Conservation (phyloP, 2,797 vertebrate species). For the Tragopan temminckii region DNA sequence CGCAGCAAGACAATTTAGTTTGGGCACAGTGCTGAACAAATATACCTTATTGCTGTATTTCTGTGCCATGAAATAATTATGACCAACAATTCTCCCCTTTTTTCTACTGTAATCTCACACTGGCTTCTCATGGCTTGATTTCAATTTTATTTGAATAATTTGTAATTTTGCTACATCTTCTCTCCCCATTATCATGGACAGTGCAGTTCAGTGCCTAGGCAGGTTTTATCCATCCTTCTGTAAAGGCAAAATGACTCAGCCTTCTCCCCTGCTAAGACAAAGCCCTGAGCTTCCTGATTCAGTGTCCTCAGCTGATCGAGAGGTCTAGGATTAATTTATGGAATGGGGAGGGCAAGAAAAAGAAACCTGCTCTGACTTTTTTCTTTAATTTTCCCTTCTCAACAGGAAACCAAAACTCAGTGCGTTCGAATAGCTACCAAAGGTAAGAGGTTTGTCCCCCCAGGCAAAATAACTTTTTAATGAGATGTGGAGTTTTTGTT, state of each 20-base stretch:
- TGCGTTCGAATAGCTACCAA: constrained; percentile 98
- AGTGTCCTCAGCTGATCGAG: not conserved
- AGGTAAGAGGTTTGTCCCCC: constrained; percentile 86
- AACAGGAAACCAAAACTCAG: constrained; percentile 97
- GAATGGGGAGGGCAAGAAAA: not conserved
- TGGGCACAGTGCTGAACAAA: not conserved
- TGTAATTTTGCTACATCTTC: not conserved
- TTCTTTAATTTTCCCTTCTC: constrained; percentile 64
- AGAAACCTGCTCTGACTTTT: constrained; percentile 36
- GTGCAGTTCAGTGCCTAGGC: not conserved
- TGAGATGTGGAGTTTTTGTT: constrained; percentile 46
- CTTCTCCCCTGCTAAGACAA: not conserved
- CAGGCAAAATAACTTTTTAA: constrained; percentile 32
- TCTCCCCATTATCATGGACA: not conserved
- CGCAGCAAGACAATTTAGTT: not conserved
- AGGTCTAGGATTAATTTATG: not conserved
- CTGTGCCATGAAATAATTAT: not conserved
- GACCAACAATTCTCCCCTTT: not conserved
- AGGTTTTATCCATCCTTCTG: not conserved
- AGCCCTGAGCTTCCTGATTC: not conserved
- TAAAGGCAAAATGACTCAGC: not conserved
- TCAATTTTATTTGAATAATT: not conserved
- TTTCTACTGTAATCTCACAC: not conserved
- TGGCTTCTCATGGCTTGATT: not conserved
- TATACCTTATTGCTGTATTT: not conserved